Base-by-base conservation (phyloP, 2,888 invertebrate species). In the Plagiodera versicolora region DNA sequence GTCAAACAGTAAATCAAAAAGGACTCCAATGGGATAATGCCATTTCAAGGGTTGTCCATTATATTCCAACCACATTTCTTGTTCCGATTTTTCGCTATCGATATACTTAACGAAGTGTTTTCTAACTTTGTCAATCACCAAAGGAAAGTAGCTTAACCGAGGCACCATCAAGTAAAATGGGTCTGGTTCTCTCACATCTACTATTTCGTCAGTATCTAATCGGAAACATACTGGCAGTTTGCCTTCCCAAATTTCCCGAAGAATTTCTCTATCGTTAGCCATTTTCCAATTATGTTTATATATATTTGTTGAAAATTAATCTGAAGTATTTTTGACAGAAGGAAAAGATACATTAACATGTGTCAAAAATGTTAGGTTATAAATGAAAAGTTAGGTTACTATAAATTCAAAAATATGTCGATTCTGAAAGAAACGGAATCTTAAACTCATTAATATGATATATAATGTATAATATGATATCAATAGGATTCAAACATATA, bases 181-280 rank as follows among this genome's bases (percentile, higher is more conserved):
- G 79, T 97, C 96, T 9, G 97, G 96, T 70, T 92, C 90, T 75
- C 94, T 93, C 47, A 95, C 84, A 73, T 92, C 92, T 77, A 87
- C 88, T 20, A 94, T 89, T 84, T 98, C 97, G 73, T 95, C 93
- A 30, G 90, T 85, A 73, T 94, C 88, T 52, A 98, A 83, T 72
- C 89, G 89, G 80, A 99, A 98, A 81, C 95, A 94, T 58, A 98
- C 88, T 0, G 98, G 97, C 51, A 99, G 84, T 80, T 93, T 92
- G 18, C 95, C 95, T 73, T 96, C 95, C 98, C 98, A 98, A 71
- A 97, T 89, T 83, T 95, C 95, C 60, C 97, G 86, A 58, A 97
- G 82, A 60, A 98, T 90, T 86, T 98, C 95, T 74, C 96, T 86
- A 80, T 99, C 98, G 76, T 95, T 94, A 66, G 95, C 94, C 96